Conservation (phyloP, 2,797 vertebrate genomes). For the Hybognathus amarus region DNA sequence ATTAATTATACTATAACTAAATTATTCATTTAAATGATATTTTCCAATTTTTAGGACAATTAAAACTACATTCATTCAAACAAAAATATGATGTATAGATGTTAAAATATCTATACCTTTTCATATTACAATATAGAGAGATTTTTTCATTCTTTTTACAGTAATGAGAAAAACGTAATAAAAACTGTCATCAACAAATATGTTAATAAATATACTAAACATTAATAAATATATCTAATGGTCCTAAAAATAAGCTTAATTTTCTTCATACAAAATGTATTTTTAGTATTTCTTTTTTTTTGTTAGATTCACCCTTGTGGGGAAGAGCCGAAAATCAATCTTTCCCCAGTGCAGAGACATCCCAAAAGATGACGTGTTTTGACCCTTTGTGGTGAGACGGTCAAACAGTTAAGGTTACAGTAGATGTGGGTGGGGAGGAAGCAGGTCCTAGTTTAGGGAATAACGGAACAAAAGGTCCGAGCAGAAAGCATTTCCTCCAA, state of each 20-base stretch:
- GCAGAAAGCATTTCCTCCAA: conserved; percentile 29
- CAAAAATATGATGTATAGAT: neutral
- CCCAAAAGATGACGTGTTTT: neutral
- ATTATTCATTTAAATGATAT: neutral
- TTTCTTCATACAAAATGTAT: no score
- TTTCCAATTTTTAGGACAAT: neutral
- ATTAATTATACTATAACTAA: neutral
- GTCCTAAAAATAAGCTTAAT: no score
- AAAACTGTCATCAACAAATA: neutral
- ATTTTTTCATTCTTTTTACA: neutral
- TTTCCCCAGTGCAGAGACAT: neutral
- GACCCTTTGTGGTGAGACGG: neutral
- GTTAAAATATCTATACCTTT: neutral
- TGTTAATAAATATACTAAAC: no score
- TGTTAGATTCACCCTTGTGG: neutral
- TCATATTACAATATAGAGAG: neutral
- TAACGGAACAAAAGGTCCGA: conserved; percentile 20
- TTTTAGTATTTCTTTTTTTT: neutral
- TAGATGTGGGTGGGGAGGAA: conserved; percentile 36
- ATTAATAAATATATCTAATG: no score
- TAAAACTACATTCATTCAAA: neutral
- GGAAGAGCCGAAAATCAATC: neutral
- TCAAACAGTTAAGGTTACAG: neutral
- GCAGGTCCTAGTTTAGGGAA: conserved; percentile 13
- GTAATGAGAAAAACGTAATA: neutral